Percentiles rank a stretch among this genome's conserved stretches.
These are phyloP conservation scores for Congeria kusceri DNA, from an alignment of 2,888 invertebrate species.

Conservation along the genomic window DNA sequence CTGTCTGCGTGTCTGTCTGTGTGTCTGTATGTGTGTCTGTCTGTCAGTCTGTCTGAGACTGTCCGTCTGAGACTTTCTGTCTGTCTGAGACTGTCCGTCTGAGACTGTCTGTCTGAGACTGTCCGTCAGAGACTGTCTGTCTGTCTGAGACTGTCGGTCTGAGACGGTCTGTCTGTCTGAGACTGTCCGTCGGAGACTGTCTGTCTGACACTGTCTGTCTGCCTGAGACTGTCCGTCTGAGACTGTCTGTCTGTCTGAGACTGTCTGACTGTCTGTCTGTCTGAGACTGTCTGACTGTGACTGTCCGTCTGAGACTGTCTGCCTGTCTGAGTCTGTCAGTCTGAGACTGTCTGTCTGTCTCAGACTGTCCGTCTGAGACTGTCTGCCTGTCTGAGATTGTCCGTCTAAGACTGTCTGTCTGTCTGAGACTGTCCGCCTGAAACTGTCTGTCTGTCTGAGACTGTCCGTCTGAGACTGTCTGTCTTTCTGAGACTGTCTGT, in stretches of 20 bases:
- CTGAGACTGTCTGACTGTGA: neutral
- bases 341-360: neutral
- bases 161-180: neutral
- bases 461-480: too few relatives aligned
- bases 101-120: neutral
- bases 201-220: neutral
- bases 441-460: too few relatives aligned
- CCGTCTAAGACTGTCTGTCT: neutral
- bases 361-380: neutral
- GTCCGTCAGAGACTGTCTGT: neutral
- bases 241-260: neutral
- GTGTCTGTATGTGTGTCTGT: too few relatives aligned
- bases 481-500: neutral
- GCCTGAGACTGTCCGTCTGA: too few relatives aligned
- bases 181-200: neutral
- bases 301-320: too few relatives aligned
- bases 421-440: neutral
- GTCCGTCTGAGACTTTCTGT: neutral
- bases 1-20: too few relatives aligned
- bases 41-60: too few relatives aligned
- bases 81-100: neutral
- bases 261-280: slow-evolving; percentile 1
- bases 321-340: neutral
- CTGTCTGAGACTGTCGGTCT: too few relatives aligned
- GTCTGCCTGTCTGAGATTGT: slow-evolving; percentile 1